phyloP scores from a whole-genome alignment of 2,113 vertebrate genomes.

The Callionymus lyra region DNA sequence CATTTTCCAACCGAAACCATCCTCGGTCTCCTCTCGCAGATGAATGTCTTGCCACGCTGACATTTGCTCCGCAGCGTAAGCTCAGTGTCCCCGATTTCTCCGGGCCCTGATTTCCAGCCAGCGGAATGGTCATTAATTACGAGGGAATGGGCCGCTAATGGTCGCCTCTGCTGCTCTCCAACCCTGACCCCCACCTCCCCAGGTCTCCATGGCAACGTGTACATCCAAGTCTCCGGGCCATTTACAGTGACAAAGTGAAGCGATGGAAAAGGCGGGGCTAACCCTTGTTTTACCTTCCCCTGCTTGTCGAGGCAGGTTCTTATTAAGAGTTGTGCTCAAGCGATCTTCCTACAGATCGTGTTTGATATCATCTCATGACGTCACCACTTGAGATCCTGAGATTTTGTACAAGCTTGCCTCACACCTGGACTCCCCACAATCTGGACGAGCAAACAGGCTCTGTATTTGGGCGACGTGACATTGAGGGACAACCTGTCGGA shows the following conservation, averaged over 20 bases:
- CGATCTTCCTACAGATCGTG: too few relatives aligned
- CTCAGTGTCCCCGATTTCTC: conserved; percentile 30
- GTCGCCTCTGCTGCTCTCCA: conserved; percentile 41
- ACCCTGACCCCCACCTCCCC: conserved; percentile 31
- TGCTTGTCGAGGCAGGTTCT: conserved; percentile 56
- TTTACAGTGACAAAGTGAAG: conserved; percentile 50
- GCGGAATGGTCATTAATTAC: conserved; percentile 64
- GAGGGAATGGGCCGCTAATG: conserved; percentile 60
- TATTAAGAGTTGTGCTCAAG: conserved; percentile 49
- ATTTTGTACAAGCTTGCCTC: neutral
- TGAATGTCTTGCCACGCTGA: conserved; percentile 24
- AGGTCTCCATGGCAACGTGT: conserved; percentile 66
- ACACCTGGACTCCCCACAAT: neutral
- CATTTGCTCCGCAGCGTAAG: conserved; percentile 29
- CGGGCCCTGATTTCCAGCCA: conserved; percentile 44
- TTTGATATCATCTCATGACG: too few relatives aligned
- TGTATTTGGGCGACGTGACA: conserved; percentile 1
- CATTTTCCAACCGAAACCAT: conserved; percentile 20
- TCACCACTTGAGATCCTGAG: too few relatives aligned
- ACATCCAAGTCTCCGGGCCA: conserved; percentile 38
- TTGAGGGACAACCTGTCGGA: conserved; percentile 11
- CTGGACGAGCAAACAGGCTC: neutral
- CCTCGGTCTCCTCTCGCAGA: conserved; percentile 13
- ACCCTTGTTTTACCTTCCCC: conserved; percentile 41
- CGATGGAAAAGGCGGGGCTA: conserved; percentile 50